A percentile compares a stretch with the other conserved stretches of the same genome.
These are phyloP conservation scores for Malurus leucopterus DNA, from an alignment of 2,797 vertebrate genomes.

Conservation along the genomic window DNA sequence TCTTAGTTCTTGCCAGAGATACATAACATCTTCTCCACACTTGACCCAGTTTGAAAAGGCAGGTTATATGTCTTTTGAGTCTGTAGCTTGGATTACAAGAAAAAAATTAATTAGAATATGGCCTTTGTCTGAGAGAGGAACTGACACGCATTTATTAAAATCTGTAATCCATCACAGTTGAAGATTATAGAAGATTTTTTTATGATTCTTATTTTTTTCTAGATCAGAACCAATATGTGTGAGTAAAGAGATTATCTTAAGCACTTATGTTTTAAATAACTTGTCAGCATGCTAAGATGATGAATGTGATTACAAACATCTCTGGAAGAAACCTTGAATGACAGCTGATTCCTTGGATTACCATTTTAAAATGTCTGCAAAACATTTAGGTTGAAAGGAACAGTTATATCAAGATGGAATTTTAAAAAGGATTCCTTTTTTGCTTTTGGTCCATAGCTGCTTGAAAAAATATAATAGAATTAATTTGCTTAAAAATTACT, in stretches of 20 bases:
- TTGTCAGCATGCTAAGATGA: constrained; percentile 49
- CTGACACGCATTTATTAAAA: constrained; percentile 63
- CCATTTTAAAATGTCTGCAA: constrained; percentile 45
- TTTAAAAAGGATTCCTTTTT: neutral
- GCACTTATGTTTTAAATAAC: constrained; percentile 66
- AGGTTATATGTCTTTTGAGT: constrained; percentile 30
- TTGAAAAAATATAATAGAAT: neutral
- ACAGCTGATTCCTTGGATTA: constrained; percentile 45
- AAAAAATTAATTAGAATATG: constrained; percentile 67
- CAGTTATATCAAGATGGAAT: constrained; percentile 11
- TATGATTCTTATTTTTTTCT: constrained; percentile 49
- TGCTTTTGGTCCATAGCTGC: neutral
- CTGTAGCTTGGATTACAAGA: constrained; percentile 58
- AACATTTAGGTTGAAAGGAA: constrained; percentile 30
- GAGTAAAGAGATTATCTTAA: constrained; percentile 68
- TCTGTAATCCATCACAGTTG: constrained; percentile 54
- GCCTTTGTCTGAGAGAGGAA: constrained; percentile 57
- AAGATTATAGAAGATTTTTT: constrained; percentile 65
- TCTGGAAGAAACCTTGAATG: constrained; percentile 30
- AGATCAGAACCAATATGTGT: constrained; percentile 50
- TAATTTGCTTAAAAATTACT: neutral
- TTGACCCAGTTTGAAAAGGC: constrained; percentile 58
- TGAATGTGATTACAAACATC: constrained; percentile 49
- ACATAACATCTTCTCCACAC: constrained; percentile 34
- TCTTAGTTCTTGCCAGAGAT: neutral